Evolutionary conservation across 2,888 invertebrate genomes (phyloP), one percentile per base, ranked within the genome.

Genomic region (Melanophora roralis): DNA sequence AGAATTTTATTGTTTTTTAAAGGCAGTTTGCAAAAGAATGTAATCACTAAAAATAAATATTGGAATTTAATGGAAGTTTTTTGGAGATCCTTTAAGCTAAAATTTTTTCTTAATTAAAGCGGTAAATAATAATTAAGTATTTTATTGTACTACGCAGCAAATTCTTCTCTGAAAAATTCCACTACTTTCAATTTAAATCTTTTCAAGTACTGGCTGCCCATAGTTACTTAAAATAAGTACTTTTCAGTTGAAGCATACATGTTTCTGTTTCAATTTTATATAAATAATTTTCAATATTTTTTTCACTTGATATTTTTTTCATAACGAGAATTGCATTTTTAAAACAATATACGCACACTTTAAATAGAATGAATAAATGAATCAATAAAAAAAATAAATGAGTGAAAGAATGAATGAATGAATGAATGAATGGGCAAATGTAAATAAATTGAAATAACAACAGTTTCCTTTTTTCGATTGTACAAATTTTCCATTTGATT

Each of bases 401-500:
- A 43, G 14, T 21, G 34, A 71, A 34, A 21, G 57, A 47, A 34
- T 51, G 59, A 43, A 32, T 43, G 64, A 47, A 43, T 14, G 40
- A 59, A 27, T 14, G 14, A 62, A 27, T 53, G 71, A 49, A 32
- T 57, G 64, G 7, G 38, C 47, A 32, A 47, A 34, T 45, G 62
- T 55, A 72, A 62, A 53, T 62, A 76, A 74, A 78, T 79, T 76
- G 69, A 81, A 60, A 73, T 73, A 80, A 75, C 82, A 77, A 75
- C 82, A 77, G 64, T 78, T 79, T 67, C 72, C 69, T 73, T 81
- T 82, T 82, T 84, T 84, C 83, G 84, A 84, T 84, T 83, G 82
- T 83, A 84, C 81, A 84, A 86, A 85, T 87, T 87, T 87, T 87
- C 85, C 87, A 85, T 85, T 87, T 87, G 87, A 87, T 87, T 86